Base-by-base conservation (phyloP, 2,113 vertebrate genomes). In the Ptilonorhynchus violaceus region DNA sequence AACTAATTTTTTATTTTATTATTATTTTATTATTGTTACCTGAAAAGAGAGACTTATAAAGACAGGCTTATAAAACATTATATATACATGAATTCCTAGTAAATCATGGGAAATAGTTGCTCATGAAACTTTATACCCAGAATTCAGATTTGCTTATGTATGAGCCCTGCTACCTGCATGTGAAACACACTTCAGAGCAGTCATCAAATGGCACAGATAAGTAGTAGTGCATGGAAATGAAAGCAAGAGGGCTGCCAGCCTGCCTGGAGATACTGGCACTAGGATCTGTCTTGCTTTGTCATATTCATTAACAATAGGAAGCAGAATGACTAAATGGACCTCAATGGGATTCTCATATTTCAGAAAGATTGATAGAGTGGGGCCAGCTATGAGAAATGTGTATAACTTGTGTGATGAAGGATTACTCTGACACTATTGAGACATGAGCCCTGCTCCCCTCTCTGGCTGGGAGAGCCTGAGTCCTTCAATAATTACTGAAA, bases 301-400 rank as follows among this genome's bases (percentile, higher is more conserved):
- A 41, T 83, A 68, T 85, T 93, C 85, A 76, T 88, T 93, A 93
- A 76, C 62, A 75, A 60, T 27, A 53, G 35, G 49, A 89, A 35
- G 31, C 47, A 82, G 70, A 79, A 88, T 44, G 69, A 93, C 70
- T 89, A 82, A 87, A 92, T 37, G 62, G 62, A 83, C 82, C 46
- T 82, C 75, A 30, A 4, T 35, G 87, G 58, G 63, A 85, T 69
- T 93, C 89, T 96, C 74, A 33, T 88, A 46, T 93, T 94, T 96
- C 88, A 82, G 81, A 70, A 95, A 66, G 89, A 76, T 55, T 88
- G 89, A 88, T 28, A 75, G 81, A 93, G 63, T 1, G 2, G 49
- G 74, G 24, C 33, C 53, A 82, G 67, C 37, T 66, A 50, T 72
- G 53, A 89, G 78, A 79, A 91, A 83, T 47, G 6, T 42, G 4